These are phyloP conservation scores for Lindbergichthys nudifrons DNA, from an alignment of 2,797 vertebrate genomes.

Conservation along the genomic window DNA sequence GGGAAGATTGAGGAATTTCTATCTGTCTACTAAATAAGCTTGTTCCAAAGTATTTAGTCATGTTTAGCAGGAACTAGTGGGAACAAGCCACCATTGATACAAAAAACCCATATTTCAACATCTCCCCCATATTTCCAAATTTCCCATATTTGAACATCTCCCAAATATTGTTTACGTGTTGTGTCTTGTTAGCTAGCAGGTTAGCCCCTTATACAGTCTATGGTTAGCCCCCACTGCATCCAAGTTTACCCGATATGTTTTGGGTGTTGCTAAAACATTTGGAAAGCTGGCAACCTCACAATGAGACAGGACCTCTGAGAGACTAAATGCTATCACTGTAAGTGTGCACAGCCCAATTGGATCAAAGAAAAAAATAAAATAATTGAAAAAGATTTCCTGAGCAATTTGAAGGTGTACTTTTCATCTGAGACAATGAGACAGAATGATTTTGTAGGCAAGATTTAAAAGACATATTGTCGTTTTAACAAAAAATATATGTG, in stretches of 20 bases:
- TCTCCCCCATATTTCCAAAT: not conserved
- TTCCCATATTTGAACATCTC: not conserved
- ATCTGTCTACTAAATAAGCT: constrained; percentile 13
- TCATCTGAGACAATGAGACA: not conserved
- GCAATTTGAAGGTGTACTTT: not conserved
- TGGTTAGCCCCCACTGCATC: not conserved
- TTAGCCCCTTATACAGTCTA: not conserved
- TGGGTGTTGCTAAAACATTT: not conserved
- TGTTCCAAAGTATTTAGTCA: not conserved
- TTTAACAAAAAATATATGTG: no score
- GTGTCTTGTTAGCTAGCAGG: not conserved
- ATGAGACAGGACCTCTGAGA: constrained; percentile 1
- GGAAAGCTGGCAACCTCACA: not conserved
- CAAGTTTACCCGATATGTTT: not conserved
- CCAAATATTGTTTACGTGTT: not conserved
- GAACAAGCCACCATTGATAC: not conserved
- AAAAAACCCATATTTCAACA: not conserved
- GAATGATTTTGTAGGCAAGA: not conserved
- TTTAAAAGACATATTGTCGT: no score
- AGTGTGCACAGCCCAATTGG: not conserved
- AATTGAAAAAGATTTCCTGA: not conserved
- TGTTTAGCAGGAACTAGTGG: not conserved
- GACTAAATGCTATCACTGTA: not conserved
- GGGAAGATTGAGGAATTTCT: not conserved
- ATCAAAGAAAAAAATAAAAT: not conserved